Base-by-base conservation (phyloP, 2,797 vertebrate genomes). In the Manis crassicaudata region DNA sequence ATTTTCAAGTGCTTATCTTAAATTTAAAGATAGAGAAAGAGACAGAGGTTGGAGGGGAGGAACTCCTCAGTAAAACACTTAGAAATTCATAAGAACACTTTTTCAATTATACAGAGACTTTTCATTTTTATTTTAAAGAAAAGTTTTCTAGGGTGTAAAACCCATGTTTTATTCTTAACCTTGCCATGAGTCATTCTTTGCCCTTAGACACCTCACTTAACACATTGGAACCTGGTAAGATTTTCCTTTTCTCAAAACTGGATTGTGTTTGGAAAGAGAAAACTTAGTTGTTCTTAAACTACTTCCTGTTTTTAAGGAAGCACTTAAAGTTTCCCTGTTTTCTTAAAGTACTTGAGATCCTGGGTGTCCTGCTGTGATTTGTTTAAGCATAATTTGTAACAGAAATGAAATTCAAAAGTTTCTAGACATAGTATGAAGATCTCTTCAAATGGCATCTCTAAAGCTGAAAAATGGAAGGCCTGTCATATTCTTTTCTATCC, bases 91-190 rank as follows among this genome's bases (percentile, higher is more conserved):
- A 70, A 82, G 40, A 95, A 87, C 32, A 46, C 60, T 77, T 92
- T 95, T 96, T 58, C 32, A 91, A 27, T 95, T 96, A 58, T 80
- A 80, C 88, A 58, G 54, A 68, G 32, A 50, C 70, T 89, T 96
- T 60, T 85, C 46, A 40, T 75, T 95, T 97, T 95, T 86, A 83
- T 96, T 94, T 95, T 81, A 96, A 93, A 92, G 67, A 94, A 90
- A 93, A 40, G 58, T 83, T 97, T 96, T 96, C 92, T 95, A 96
- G 92, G 94, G 95, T 85, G 83, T 73, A 95, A 96, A 97, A 63
- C 80, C 73, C 40, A 81, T 75, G 58, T 88, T 96, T 97, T 97
- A 96, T 98, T 98, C 94, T 97, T 97, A 93, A 95, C n/a, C 67
- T 93, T 89, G 62, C n/a, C 23, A 43, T 97, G 96, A 97, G 86